phyloP scores from a whole-genome alignment of 2,888 invertebrate species.

The Elegia similella region DNA sequence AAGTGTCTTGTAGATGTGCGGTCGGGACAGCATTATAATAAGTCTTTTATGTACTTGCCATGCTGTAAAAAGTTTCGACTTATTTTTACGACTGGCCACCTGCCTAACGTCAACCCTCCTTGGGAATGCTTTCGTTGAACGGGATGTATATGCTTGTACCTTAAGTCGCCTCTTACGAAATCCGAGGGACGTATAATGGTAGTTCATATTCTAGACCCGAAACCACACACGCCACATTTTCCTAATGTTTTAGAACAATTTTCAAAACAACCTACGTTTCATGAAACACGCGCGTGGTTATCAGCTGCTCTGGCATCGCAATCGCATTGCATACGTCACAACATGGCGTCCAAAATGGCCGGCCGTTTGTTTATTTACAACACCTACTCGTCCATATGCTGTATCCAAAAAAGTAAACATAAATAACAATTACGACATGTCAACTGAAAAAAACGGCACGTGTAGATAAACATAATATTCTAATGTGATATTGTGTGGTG shows the following conservation, averaged over 20 bases:
- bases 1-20: too few species aligned
- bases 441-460: background rate
- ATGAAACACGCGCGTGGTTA: conserved; percentile 21
- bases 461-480: background rate
- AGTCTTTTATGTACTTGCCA: too few species aligned
- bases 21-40: too few species aligned
- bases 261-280: background rate
- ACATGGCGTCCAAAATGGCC: conserved; percentile 68
- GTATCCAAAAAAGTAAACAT: background rate
- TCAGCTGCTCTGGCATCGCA: conserved; percentile 54
- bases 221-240: too few species aligned
- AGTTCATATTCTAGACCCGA: too few species aligned
- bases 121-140: too few species aligned
- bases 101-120: too few species aligned
- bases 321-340: conserved; percentile 57
- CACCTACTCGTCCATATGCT: conserved; percentile 34
- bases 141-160: too few species aligned
- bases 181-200: too few species aligned
- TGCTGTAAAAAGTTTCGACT: too few species aligned
- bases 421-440: background rate
- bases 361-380: conserved; percentile 65
- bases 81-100: too few species aligned
- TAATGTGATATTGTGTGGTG: background rate
- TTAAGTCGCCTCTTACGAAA: too few species aligned
- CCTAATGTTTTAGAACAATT: background rate